These are phyloP conservation scores for Gavialis gangeticus DNA, from an alignment of 2,113 vertebrate species.

Conservation along the genomic window DNA sequence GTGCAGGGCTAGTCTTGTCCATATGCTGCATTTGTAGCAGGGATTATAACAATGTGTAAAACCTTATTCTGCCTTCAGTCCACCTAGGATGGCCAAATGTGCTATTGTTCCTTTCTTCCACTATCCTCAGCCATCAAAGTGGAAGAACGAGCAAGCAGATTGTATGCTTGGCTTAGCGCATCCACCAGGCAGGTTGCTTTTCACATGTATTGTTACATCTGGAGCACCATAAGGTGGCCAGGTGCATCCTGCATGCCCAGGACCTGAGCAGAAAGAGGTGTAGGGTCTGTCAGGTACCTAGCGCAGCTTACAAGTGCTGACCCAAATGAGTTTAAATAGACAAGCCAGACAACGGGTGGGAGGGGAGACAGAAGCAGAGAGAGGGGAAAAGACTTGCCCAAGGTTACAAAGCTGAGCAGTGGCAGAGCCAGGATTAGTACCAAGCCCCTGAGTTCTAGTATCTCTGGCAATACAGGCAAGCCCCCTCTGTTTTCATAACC, in stretches of 20 bases:
- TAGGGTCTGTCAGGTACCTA: neutral
- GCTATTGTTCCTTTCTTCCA: neutral
- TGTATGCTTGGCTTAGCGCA: neutral
- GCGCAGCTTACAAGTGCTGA: neutral
- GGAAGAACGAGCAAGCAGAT: neutral
- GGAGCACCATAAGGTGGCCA: neutral
- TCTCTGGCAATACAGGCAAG: no score
- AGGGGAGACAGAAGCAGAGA: no score
- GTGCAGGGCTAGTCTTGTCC: neutral
- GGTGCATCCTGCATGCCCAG: neutral
- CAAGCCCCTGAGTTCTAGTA: no score
- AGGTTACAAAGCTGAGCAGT: no score
- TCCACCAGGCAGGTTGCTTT: neutral
- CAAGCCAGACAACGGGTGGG: no score
- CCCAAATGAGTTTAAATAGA: no score
- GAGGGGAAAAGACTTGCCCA: no score
- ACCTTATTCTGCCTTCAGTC: neutral
- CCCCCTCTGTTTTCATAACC: neutral
- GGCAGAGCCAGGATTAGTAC: neutral
- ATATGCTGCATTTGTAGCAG: neutral
- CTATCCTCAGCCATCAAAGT: neutral
- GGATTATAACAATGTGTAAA: neutral
- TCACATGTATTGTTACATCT: accelerated
- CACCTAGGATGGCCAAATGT: neutral
- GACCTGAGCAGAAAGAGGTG: neutral